Evolutionary conservation across 2,797 vertebrate genomes (phyloP), one percentile per base, ranked within the genome.

Genomic region (Aldrovandia affinis): DNA sequence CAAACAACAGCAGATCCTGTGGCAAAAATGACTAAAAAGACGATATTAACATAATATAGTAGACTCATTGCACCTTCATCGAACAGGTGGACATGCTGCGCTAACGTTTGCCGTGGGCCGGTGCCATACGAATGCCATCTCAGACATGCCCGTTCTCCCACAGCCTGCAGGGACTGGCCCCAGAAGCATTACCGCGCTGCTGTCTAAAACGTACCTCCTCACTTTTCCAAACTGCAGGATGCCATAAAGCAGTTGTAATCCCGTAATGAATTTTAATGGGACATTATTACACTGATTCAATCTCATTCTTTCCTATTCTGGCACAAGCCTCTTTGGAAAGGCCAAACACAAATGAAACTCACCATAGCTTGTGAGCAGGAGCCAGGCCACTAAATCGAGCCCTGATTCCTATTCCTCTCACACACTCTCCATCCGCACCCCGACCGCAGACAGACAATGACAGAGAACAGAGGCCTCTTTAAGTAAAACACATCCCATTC

Each of bases 301-400:
- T 5, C 18, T 28, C n/a, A 28, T 28, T 63, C 2, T n/a, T 63
- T 25, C 0, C 84, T 87, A 86, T 78, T 50, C 42, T 85, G 82
- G 84, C 84, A 83, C 81, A 83, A 63, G 61, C 85, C 82, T 81
- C 59, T 81, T 81, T 44, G 22, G 22, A 68, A 65, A 44, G 39
- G 12, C 47, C 25, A 82, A 83, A 70, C 54, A 61, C 65, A 50
- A 30, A 25, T 73, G 36, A 83, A 54, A 83, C 42, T 70, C 33
- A 15, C 47, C 65, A 63, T 63, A 7, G 59, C 5, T 10, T 57
- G 10, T 15, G 18, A 15, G 55, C 18, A n/a, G 30, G 65, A 36
- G 65, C 33, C 33, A 59, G 54, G 0, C 47, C 28, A 55, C 47
- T 30, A 42, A n/a, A 57, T 55, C 68, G 25, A 12, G 18, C 68